Conservation (phyloP, 2,888 invertebrate genomes). For the Leptarthrus brevirostris region DNA sequence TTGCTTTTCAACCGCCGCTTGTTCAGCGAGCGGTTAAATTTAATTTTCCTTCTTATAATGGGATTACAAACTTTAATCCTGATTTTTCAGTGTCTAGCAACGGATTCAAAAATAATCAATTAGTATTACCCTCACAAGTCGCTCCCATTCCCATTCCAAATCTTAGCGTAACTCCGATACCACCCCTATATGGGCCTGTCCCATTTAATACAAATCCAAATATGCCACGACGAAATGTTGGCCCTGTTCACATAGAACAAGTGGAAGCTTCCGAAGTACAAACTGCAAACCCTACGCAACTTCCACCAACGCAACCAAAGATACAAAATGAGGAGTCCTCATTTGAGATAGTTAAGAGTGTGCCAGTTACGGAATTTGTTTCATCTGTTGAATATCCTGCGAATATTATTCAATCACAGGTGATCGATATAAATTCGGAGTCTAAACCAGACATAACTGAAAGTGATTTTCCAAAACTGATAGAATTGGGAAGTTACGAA, state of each 20-base stretch:
- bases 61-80: conserved; percentile 50
- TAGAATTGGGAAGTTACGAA: conserved; percentile 47
- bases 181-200: conserved; percentile 74
- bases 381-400: conserved; percentile 80
- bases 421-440: conserved; percentile 69
- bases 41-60: conserved; percentile 46
- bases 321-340: conserved; percentile 58
- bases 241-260: neutral
- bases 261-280: conserved; percentile 62
- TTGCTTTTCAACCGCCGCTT: conserved; percentile 48
- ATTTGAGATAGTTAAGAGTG: conserved; percentile 73
- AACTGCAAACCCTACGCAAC: conserved; percentile 50
- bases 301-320: conserved; percentile 23
- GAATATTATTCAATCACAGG: conserved; percentile 72
- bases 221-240: neutral
- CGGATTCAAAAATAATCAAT: conserved; percentile 43
- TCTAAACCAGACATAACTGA: neutral
- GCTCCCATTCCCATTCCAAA: conserved; percentile 74
- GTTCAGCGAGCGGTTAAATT: conserved; percentile 55
- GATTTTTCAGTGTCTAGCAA: conserved; percentile 58
- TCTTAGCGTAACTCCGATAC: conserved; percentile 72
- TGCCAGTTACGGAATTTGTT: conserved; percentile 76
- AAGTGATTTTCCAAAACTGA: conserved; percentile 40
- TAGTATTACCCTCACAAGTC: conserved; percentile 56
- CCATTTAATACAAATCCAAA: conserved; percentile 65